Evolutionary conservation across 2,113 vertebrate species (phyloP).

Genomic region (Rhegmatorhina hoffmannsi): DNA sequence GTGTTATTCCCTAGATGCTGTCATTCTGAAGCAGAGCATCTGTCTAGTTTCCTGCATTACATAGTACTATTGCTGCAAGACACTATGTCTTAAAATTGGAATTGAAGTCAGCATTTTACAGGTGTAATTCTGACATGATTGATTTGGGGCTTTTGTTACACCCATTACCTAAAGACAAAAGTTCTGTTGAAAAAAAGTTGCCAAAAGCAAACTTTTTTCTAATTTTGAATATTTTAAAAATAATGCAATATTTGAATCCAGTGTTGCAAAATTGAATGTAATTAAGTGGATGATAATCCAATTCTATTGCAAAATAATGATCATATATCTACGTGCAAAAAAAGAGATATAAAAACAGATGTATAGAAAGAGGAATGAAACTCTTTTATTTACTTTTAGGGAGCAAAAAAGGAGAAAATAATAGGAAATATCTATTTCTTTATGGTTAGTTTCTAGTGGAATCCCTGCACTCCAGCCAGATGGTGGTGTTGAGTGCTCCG

Average conservation of each 20-base stretch:
- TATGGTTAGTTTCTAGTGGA: conserved; percentile 91
- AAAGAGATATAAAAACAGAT: not conserved
- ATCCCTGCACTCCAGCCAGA: conserved; percentile 91
- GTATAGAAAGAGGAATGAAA: not conserved
- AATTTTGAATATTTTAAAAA: not conserved
- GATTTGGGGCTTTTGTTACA: not conserved
- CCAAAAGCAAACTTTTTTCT: not conserved
- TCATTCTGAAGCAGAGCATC: not conserved
- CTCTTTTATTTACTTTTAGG: not conserved
- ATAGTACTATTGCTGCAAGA: not conserved
- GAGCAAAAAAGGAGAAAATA: not conserved
- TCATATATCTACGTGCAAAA: not conserved
- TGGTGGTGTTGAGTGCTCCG: conserved; percentile 78
- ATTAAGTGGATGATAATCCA: not conserved
- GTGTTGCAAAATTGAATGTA: not conserved
- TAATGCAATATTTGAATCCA: not conserved
- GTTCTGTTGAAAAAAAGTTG: not conserved
- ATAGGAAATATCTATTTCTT: not conserved
- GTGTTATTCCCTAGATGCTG: not conserved
- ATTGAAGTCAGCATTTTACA: not conserved
- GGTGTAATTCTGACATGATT: not conserved
- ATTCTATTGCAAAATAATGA: not conserved
- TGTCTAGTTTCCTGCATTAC: not conserved
- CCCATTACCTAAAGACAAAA: not conserved
- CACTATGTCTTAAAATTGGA: not conserved